phyloP scores from a whole-genome alignment of 2,113 vertebrate genomes.

The Leuciscus idus region DNA sequence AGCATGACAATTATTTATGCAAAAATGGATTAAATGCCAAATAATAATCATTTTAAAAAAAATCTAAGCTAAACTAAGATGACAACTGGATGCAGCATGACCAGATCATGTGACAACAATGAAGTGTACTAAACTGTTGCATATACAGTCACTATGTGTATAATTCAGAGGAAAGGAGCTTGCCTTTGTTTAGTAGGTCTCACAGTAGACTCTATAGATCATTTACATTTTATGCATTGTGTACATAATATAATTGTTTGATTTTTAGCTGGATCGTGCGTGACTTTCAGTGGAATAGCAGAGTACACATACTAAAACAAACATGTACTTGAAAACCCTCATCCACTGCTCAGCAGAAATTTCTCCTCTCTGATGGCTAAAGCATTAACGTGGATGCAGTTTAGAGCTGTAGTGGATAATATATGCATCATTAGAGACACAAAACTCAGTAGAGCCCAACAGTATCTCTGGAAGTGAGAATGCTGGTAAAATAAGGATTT shows the following conservation, averaged over 20 bases:
- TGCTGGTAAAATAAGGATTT: background rate
- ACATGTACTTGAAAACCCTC: background rate
- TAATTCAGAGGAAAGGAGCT: background rate
- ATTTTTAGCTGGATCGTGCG: background rate
- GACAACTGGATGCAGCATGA: background rate
- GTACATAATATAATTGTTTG: background rate
- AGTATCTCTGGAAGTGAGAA: background rate
- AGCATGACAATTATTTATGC: background rate
- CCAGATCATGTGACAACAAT: background rate
- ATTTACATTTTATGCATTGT: conserved; percentile 1
- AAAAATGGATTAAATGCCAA: background rate
- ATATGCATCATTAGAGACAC: background rate
- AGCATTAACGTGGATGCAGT: background rate
- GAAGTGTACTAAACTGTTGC: background rate
- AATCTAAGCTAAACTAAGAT: background rate
- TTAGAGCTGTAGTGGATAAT: background rate
- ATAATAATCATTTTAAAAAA: too few species aligned
- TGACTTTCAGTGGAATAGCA: background rate
- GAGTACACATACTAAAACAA: background rate
- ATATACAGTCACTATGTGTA: background rate
- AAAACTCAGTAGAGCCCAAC: background rate
- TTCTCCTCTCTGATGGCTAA: background rate
- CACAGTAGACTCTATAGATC: background rate
- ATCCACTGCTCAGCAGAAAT: background rate
- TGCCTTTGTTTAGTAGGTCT: background rate